Conservation (phyloP, 1,140 invertebrate genomes). For the Centruroides vittatus region DNA sequence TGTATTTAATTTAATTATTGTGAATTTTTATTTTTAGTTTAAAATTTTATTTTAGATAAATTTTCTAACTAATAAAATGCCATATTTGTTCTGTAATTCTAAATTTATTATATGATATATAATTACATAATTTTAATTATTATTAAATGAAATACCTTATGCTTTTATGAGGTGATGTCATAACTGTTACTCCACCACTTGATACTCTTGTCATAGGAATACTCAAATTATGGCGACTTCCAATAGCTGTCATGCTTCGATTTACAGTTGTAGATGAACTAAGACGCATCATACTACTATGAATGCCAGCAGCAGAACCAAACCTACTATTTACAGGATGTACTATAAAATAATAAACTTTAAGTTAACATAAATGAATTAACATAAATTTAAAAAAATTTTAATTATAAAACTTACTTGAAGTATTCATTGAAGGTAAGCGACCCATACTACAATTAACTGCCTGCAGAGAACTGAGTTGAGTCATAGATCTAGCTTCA, state of each 20-base stretch:
- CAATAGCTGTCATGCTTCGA: slow-evolving; percentile 23
- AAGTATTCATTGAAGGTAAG: slow-evolving; percentile 13
- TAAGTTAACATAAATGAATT: not conserved
- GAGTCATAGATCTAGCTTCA: slow-evolving; percentile 14
- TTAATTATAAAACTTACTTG: not conserved
- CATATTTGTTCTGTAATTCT: too few relatives aligned
- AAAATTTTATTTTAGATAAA: too few relatives aligned
- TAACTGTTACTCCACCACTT: slow-evolving; percentile 47
- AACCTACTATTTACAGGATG: slow-evolving; percentile 20
- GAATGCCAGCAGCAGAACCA: slow-evolving; percentile 55
- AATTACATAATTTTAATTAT: too few relatives aligned
- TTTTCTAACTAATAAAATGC: too few relatives aligned
- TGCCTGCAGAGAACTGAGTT: slow-evolving; percentile 16
- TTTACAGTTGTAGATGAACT: slow-evolving; percentile 41
- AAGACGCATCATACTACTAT: slow-evolving; percentile 64
- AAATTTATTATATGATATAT: too few relatives aligned
- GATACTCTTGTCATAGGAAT: slow-evolving; percentile 25
- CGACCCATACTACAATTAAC: slow-evolving; percentile 13
- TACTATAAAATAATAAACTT: slow-evolving; percentile 22
- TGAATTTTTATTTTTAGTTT: too few relatives aligned
- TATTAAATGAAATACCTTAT: slow-evolving; percentile 21
- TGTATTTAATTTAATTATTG: too few relatives aligned
- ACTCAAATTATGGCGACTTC: slow-evolving; percentile 16
- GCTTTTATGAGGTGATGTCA: slow-evolving; percentile 30
- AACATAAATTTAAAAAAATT: not conserved